Evolutionary conservation across 2,888 invertebrate genomes (phyloP), one percentile per base, ranked within the genome.

Genomic region (Xanthorhoe spadicearia): DNA sequence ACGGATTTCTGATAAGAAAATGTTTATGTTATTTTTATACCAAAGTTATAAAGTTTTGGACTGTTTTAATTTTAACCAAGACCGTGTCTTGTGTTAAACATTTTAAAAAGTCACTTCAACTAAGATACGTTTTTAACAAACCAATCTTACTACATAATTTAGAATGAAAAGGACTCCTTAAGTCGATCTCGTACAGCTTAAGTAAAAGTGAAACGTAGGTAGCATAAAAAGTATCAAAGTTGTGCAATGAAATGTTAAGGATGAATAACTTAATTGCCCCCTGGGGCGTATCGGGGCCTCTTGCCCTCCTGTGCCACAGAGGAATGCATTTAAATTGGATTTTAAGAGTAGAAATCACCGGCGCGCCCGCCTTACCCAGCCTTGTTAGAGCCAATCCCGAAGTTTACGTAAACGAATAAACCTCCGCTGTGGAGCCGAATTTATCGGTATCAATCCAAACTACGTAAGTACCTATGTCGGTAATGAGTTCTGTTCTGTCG

Each of bases 321-420:
- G 93, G 92, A 93, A 93, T 93, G 92, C 93, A 93, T 93, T 93
- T 93, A 93, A 93, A 93, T 93, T 92, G 92, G 92, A 92, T 92
- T 93, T 92, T 93, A 93, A 92, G 93, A 92, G 91, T 89, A 90
- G 92, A 92, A 93, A 93, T 92, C 92, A 91, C 90, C 88, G 87
- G 82, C 85, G 87, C 81, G 81, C 87, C 85, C 84, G 86, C 87
- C 86, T 86, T 84, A 85, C 84, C 81, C 83, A 83, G 89, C 88
- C 92, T 92, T 92, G 92, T 92, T 93, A 91, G 87, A 90, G 88
- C 88, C 91, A 90, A 92, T 91, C 91, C 90, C 90, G 86, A 91
- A 92, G 89, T 92, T 93, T 89, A 90, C 91, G 91, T 92, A 92
- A 92, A 92, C 91, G 91, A 90, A 91, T 90, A 90, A 91, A 92